These are phyloP conservation scores for Muscina levida DNA, from an alignment of 2,888 invertebrate genomes.

Conservation along the genomic window DNA sequence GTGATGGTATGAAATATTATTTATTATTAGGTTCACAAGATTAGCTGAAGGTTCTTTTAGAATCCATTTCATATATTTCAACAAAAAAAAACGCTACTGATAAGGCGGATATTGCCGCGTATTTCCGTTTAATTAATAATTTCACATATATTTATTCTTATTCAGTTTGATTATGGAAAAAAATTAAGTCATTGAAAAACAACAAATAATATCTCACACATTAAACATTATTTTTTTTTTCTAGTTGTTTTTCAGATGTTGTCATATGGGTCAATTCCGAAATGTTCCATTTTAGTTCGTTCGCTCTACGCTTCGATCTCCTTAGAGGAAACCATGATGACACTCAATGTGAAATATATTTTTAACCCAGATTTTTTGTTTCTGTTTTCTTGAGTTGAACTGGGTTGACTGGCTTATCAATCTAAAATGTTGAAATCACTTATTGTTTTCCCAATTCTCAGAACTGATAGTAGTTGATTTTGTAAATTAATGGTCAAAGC, in stretches of 20 bases:
- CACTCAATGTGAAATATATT: background rate
- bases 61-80: slow-evolving; percentile 1
- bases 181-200: slow-evolving; percentile 51
- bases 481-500: background rate
- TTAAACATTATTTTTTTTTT: slow-evolving; percentile 30
- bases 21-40: slow-evolving; percentile 72
- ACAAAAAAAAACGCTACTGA: slow-evolving; percentile 65
- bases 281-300: slow-evolving; percentile 60
- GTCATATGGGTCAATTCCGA: slow-evolving; percentile 73
- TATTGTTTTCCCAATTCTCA: slow-evolving; percentile 1
- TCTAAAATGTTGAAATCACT: background rate
- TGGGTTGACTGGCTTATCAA: slow-evolving; percentile 19
- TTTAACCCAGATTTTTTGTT: slow-evolving; percentile 33
- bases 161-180: slow-evolving; percentile 48
- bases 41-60: slow-evolving; percentile 75
- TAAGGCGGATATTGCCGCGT: slow-evolving; percentile 76
- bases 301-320: background rate
- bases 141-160: slow-evolving; percentile 53
- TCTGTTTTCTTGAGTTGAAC: background rate
- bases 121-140: slow-evolving; percentile 74
- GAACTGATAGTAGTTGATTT: slow-evolving; percentile 23
- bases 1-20: slow-evolving; percentile 60
- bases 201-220: slow-evolving; percentile 55
- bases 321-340: slow-evolving; percentile 50
- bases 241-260: slow-evolving; percentile 27